These are phyloP conservation scores for Cladorhizidae sp. DNA, from an alignment of 37 sponge, comb jelly and placozoan species.

Conservation along the genomic window DNA sequence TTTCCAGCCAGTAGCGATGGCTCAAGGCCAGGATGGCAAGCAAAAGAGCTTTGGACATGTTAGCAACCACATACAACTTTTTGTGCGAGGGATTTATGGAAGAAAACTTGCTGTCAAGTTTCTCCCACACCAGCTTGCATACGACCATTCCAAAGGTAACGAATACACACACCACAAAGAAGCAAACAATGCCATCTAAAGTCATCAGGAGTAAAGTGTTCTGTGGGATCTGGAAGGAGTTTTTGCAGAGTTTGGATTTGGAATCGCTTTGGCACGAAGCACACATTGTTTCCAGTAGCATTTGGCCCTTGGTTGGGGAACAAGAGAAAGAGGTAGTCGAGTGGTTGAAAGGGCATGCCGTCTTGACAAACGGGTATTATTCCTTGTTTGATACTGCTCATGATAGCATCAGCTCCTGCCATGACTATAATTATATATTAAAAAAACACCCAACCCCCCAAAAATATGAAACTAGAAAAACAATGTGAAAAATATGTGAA, in stretches of 20 bases:
- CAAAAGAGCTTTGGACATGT: constrained; percentile 70
- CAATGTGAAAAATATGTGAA: no score
- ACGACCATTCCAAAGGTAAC: constrained; percentile 15
- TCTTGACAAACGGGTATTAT: constrained; percentile 50
- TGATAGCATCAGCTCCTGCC: constrained; percentile 1
- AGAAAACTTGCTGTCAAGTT: constrained; percentile 49
- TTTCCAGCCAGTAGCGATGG: constrained; percentile 50
- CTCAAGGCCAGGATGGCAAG: constrained; percentile 48
- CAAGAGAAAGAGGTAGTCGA: constrained; percentile 56
- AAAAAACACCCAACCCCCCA: no score
- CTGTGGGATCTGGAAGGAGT: constrained; percentile 39
- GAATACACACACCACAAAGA: constrained; percentile 34
- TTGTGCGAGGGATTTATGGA: constrained; percentile 76
- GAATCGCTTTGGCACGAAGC: constrained; percentile 32
- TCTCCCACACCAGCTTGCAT: constrained; percentile 33
- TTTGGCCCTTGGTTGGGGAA: constrained; percentile 67
- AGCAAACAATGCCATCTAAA: constrained; percentile 50
- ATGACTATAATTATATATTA: no score
- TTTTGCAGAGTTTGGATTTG: neutral
- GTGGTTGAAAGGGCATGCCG: constrained; percentile 53
- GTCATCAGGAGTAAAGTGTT: constrained; percentile 50
- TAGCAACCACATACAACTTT: constrained; percentile 90
- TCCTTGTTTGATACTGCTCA: neutral
- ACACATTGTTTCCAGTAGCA: constrained; percentile 28
- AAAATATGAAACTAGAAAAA: no score